Evolutionary conservation across 2,888 invertebrate genomes (phyloP), one percentile per base, ranked within the genome.

Genomic region (Prosapia bicincta): DNA sequence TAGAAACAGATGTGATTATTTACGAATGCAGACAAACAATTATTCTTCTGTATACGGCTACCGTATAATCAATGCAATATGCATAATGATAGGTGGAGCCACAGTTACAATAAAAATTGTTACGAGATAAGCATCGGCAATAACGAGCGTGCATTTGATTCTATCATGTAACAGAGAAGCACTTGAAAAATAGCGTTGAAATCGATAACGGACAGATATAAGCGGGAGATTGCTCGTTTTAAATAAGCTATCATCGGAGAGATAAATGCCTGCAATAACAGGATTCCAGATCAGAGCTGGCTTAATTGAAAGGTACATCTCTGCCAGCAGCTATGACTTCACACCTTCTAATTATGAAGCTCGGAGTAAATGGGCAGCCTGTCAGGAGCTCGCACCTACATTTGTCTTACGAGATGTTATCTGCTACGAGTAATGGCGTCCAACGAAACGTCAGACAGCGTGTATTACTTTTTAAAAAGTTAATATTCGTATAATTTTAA

Each of bases 321-420:
- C n/a, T 9, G 54, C 54, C 54, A 20, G 20, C 54, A 20, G 54
- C 54, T 54, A 54, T 20, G 54, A 54, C 54, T 54, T 54, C 54
- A 54, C 54, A 54, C 54, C 54, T 54, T 54, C 54, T 54, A 54
- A 54, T 54, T 54, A 54, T 20, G 20, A 20, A 54, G 54, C 54
- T 54, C 20, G 26, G 26, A 71, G 71, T 71, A 71, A 71, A 71
- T 71, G 71, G 71, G 25, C 25, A 25, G 54, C 54, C 71, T 71
- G 71, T 71, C 71, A 71, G 25, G 71, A 71, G 38, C 65, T 43
- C 71, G 65, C 43, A 65, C 65, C 71, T 65, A 26, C 71, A 71
- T 71, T 71, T 71, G 71, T 71, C 71, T 71, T 71, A n/a, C 71
- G 65, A 43, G 71, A 71, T 71, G 65, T 26, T 71, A 71, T 71